A percentile compares a stretch with the other conserved stretches of the same genome.
These are phyloP conservation scores for Grammomys dolichurus DNA, from an alignment of 2,113 vertebrate species.

Conservation along the genomic window DNA sequence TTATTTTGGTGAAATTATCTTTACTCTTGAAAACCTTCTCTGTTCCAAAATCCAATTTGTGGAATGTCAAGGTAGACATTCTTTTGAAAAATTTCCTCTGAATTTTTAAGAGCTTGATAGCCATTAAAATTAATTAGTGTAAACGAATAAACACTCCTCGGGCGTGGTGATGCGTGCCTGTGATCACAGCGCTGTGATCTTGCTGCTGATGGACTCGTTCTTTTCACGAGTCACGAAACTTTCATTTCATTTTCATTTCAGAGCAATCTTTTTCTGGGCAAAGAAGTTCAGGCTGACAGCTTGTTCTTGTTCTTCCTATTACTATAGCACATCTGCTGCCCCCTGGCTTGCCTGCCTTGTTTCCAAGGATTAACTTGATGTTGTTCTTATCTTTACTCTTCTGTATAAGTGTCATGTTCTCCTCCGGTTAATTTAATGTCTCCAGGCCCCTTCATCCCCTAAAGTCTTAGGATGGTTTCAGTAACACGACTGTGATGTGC, in stretches of 20 bases:
- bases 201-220: not conserved
- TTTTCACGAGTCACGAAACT: not conserved
- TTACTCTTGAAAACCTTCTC: not conserved
- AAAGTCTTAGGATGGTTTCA: not conserved
- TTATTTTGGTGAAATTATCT: conserved; percentile 15
- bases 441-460: not conserved
- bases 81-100: not conserved
- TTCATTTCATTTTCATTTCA: not conserved
- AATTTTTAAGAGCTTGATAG: not conserved
- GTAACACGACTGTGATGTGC: not conserved
- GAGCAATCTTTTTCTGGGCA: not conserved
- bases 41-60: not conserved
- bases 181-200: not conserved
- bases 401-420: too few species aligned
- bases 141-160: not conserved
- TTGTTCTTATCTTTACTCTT: not conserved
- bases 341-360: not conserved
- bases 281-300: not conserved
- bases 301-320: not conserved
- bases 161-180: too few species aligned
- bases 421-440: not conserved
- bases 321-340: not conserved
- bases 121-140: not conserved
- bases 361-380: not conserved
- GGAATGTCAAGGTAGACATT: not conserved